These are phyloP conservation scores for Trisateles emortualis DNA, from an alignment of 2,888 invertebrate genomes.

Conservation along the genomic window DNA sequence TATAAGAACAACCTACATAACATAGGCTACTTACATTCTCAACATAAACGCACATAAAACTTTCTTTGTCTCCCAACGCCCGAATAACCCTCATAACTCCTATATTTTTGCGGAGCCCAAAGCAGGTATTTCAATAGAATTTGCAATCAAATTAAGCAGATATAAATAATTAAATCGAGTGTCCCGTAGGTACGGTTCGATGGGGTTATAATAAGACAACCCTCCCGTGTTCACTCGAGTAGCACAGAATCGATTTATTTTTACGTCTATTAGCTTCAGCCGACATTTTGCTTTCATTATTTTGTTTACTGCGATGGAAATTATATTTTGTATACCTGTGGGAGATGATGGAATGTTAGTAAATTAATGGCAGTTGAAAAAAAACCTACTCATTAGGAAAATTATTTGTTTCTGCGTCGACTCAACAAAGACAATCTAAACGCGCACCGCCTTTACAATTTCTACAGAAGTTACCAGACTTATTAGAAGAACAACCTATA, in stretches of 20 bases:
- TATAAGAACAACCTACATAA: no score
- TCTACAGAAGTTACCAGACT: no score
- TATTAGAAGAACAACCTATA: no score
- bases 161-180: constrained; percentile 50
- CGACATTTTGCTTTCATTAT: constrained; percentile 57
- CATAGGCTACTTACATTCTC: not conserved
- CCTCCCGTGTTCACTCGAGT: constrained; percentile 62
- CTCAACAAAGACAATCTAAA: no score
- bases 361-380: not conserved
- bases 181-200: constrained; percentile 40
- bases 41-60: not conserved
- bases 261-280: constrained; percentile 59
- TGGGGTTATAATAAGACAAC: constrained; percentile 57
- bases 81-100: not conserved
- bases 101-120: constrained; percentile 25
- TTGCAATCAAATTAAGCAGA: constrained; percentile 47
- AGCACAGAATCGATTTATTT: constrained; percentile 70
- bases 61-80: not conserved
- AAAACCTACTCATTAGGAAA: no score
- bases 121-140: constrained; percentile 33
- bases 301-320: constrained; percentile 41
- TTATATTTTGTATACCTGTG: constrained; percentile 36
- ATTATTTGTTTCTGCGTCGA: no score
- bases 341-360: not conserved
- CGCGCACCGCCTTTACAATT: no score